phyloP scores from a whole-genome alignment of 2,888 invertebrate species.

The Sceliomorpha sp. region DNA sequence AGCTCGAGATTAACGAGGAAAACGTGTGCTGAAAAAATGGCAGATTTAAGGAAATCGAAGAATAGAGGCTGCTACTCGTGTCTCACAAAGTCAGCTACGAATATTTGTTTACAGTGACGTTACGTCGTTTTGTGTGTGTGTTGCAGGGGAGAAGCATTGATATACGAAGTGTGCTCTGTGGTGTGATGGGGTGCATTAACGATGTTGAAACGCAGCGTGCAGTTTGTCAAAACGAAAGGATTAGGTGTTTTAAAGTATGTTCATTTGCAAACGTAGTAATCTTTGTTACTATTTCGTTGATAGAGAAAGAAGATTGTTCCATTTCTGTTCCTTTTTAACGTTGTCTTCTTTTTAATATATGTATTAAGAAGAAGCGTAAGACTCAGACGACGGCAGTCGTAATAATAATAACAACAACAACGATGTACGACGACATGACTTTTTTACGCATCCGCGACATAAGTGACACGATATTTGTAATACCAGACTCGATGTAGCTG shows the following conservation, averaged over 20 bases:
- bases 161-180: constrained; percentile 64
- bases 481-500: no score
- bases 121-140: constrained; percentile 60
- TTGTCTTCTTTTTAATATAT: no score
- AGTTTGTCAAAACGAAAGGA: constrained; percentile 77
- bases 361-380: no score
- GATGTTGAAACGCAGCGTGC: constrained; percentile 76
- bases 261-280: constrained; percentile 39
- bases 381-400: no score
- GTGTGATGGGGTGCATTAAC: constrained; percentile 63
- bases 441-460: no score
- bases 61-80: no score
- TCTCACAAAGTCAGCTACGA: constrained; percentile 16
- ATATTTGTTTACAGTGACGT: constrained; percentile 22
- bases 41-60: no score
- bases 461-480: no score
- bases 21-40: no score
- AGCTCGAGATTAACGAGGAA: no score
- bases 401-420: no score
- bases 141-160: constrained; percentile 72
- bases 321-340: constrained; percentile 3
- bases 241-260: constrained; percentile 79
- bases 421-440: no score
- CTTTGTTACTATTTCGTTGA: constrained; percentile 21
- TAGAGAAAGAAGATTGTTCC: constrained; percentile 18